phyloP scores from a whole-genome alignment of 2,113 vertebrate species.

The Circaetus cinerascens region DNA sequence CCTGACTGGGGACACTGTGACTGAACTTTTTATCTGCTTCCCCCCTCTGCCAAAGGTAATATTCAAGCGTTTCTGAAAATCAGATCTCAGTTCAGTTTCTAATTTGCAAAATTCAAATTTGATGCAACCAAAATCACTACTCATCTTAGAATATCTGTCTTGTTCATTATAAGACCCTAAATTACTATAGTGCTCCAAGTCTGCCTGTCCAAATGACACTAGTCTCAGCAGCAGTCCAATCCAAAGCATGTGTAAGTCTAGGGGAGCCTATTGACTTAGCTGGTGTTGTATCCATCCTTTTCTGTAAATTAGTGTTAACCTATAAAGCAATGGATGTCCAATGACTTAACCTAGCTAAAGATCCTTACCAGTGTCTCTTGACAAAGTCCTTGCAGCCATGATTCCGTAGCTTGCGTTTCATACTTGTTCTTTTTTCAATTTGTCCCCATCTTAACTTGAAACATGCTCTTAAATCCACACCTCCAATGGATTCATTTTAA shows the following conservation, averaged over 20 bases:
- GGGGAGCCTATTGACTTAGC: background rate
- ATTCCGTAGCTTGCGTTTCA: background rate
- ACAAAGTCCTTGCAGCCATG: background rate
- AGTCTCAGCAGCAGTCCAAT: background rate
- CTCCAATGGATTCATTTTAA: background rate
- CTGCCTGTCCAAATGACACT: background rate
- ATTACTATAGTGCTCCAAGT: background rate
- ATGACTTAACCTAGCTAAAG: background rate
- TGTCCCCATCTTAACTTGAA: background rate
- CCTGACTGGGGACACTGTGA: background rate
- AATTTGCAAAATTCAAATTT: background rate
- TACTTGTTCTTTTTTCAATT: background rate
- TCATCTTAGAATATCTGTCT: background rate
- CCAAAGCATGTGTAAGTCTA: background rate
- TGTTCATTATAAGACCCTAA: background rate
- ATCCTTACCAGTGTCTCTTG: background rate
- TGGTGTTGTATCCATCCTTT: background rate
- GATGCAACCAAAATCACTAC: background rate
- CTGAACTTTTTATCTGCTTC: background rate
- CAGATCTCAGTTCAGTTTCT: background rate
- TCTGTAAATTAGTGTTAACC: background rate
- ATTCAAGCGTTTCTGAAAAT: background rate
- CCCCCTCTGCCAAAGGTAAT: background rate
- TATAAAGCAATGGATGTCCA: background rate
- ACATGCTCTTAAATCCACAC: background rate